Evolutionary conservation across 2,113 vertebrate species (phyloP).

Genomic region (Crypturellus undulatus): DNA sequence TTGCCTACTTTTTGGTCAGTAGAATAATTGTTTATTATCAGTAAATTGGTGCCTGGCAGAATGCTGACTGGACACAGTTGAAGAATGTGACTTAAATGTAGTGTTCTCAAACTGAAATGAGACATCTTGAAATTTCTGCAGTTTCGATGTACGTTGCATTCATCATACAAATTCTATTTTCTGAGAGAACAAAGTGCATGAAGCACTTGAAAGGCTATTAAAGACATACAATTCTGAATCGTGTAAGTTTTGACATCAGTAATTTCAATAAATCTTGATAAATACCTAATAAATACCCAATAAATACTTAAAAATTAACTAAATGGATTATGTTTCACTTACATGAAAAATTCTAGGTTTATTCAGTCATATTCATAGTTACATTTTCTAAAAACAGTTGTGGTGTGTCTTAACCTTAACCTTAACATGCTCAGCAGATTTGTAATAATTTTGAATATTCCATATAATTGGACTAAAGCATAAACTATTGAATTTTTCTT

Average conservation of each 20-base stretch:
- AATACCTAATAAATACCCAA: background rate
- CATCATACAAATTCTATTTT: background rate
- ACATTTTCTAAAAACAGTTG: background rate
- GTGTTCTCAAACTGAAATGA: background rate
- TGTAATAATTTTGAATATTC: background rate
- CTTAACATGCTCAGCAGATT: background rate
- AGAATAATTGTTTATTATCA: background rate
- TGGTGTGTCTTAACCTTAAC: accelerated
- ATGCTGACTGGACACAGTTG: background rate
- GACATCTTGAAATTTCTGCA: background rate
- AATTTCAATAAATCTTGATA: background rate
- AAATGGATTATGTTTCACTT: background rate
- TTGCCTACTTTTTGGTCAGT: background rate
- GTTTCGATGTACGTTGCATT: background rate
- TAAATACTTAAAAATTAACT: background rate
- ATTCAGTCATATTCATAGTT: background rate
- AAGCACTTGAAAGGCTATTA: background rate
- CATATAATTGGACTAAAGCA: background rate
- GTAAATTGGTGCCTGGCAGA: background rate
- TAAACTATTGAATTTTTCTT: background rate
- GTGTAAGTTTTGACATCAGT: background rate
- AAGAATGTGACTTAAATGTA: background rate
- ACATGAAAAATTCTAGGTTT: background rate
- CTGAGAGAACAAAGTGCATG: background rate
- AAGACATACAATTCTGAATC: background rate